Conservation (phyloP, 1,140 invertebrate genomes). For the Rhagoletis pomonella region DNA sequence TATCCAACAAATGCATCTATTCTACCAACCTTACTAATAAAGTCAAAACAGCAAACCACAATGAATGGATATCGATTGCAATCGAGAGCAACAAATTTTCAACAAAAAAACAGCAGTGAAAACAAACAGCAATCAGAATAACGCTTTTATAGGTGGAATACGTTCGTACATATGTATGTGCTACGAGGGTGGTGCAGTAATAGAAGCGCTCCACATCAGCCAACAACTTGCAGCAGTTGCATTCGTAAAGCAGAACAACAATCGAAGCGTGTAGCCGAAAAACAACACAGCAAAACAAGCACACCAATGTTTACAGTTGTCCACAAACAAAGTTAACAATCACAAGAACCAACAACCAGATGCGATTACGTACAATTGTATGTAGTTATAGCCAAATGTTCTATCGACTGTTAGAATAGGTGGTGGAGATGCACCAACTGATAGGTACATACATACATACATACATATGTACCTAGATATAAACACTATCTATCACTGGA, state of each 20-base stretch:
- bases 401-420: neutral
- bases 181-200: no score
- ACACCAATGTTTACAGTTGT: conserved; percentile 35
- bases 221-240: neutral
- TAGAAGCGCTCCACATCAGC: neutral
- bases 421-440: neutral
- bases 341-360: conserved; percentile 25
- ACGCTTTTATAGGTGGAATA: conserved; percentile 10
- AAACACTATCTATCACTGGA: no score
- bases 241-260: conserved; percentile 31
- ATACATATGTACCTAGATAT: neutral
- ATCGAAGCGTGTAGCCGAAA: conserved; percentile 31
- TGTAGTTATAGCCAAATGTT: neutral
- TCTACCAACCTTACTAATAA: conserved; percentile 18
- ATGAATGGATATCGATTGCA: conserved; percentile 27
- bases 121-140: neutral
- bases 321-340: conserved; percentile 49
- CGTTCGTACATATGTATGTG: neutral
- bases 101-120: neutral
- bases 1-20: no score
- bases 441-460: neutral
- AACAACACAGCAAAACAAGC: conserved; percentile 14
- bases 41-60: neutral
- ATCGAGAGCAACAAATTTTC: conserved; percentile 38
- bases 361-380: conserved; percentile 2